A percentile compares a stretch with the other conserved stretches of the same genome.
Conservation (phyloP, 2,888 invertebrate species). For the Allolobophora icterica region DNA sequence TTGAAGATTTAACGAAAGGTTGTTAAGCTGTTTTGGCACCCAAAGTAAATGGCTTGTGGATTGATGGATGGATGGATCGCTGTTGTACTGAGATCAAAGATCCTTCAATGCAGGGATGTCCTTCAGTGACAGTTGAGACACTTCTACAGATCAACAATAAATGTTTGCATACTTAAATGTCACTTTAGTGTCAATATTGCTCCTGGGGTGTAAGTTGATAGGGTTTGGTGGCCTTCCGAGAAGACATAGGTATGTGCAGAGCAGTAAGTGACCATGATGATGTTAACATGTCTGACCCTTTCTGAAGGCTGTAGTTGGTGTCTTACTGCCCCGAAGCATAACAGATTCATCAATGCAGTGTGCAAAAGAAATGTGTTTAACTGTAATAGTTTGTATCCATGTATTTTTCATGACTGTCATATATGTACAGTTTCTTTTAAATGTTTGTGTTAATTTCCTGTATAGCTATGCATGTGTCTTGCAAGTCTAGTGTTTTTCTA, state of each 20-base stretch:
- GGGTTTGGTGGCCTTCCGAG: background rate
- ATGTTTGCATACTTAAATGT: background rate
- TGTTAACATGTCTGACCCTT: background rate
- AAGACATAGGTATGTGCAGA: background rate
- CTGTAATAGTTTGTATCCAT: background rate
- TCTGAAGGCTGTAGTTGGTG: background rate
- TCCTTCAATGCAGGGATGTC: background rate
- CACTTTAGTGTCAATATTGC: background rate
- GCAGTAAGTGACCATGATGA: background rate
- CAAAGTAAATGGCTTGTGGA: no score
- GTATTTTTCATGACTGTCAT: background rate
- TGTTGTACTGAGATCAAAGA: background rate
- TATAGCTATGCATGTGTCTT: constrained; percentile 17
- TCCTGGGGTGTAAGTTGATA: background rate
- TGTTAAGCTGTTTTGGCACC: background rate
- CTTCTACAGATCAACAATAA: background rate
- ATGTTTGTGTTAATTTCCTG: background rate
- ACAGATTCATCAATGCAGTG: background rate
- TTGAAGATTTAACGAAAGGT: background rate
- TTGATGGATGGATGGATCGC: background rate
- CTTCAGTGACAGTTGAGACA: background rate
- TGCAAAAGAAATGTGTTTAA: background rate
- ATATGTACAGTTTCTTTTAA: background rate
- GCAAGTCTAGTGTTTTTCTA: background rate
- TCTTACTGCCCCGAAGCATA: background rate